A percentile compares a stretch with the other conserved stretches of the same genome.
Conservation (phyloP, 2,113 vertebrate species). For the Mugil cephalus region DNA sequence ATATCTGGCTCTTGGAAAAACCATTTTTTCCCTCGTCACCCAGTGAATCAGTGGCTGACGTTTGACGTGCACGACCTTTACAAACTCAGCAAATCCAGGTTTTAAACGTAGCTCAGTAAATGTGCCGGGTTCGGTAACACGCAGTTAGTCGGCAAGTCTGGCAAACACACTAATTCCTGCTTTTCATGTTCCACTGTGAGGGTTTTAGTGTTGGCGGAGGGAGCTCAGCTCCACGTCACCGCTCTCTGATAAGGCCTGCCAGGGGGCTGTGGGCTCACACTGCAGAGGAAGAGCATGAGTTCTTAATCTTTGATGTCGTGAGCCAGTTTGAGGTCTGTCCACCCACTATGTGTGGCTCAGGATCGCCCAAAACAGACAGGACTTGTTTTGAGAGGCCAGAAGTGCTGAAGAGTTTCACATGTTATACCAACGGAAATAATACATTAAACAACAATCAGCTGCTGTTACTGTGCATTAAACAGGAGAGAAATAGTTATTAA, state of each 20-base stretch:
- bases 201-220: slow-evolving; percentile 56
- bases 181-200: slow-evolving; percentile 63
- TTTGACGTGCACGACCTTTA: slow-evolving; percentile 5
- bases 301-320: slow-evolving; percentile 28
- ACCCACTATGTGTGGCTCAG: neutral
- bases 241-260: slow-evolving; percentile 68
- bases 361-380: no score
- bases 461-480: no score
- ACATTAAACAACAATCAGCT: no score
- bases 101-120: slow-evolving; percentile 13
- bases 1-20: slow-evolving; percentile 23
- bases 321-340: slow-evolving; percentile 11
- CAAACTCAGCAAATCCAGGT: neutral
- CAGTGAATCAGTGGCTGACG: slow-evolving; percentile 26
- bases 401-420: no score
- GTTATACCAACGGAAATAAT: no score
- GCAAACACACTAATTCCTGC: slow-evolving; percentile 76
- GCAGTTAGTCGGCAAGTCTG: slow-evolving; percentile 74
- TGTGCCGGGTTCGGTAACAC: neutral
- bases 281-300: slow-evolving; percentile 7
- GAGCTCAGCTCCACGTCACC: slow-evolving; percentile 53
- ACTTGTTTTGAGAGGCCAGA: no score
- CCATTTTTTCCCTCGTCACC: slow-evolving; percentile 18
- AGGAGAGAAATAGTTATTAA: no score
- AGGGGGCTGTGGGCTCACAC: slow-evolving; percentile 25